Evolutionary conservation across 23 tunicate genomes (phyloP), one percentile per base, ranked within the genome.

Genomic region (Halocynthia roretzi): DNA sequence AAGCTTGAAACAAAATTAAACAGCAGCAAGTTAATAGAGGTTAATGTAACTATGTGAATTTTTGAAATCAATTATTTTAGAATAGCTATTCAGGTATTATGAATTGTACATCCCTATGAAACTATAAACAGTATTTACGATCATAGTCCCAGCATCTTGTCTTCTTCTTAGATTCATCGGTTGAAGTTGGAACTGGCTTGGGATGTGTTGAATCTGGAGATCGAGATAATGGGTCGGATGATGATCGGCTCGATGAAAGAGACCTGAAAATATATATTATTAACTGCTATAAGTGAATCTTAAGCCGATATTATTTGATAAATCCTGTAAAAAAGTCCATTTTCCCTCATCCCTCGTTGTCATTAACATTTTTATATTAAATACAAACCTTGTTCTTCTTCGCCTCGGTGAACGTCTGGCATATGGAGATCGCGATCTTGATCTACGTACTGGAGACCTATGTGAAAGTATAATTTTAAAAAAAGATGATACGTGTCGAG

Each of bases 141-240:
- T 91, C 84, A 78, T 75, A 91, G 52, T 91, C 97, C 87, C 87
- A 85, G 54, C 97, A 91, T 67, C 76, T 71, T 71, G 77, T 84
- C 76, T 85, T 85, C 72, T 71, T 76, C 81, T 66, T 74, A 31
- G 44, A 31, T 14, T 31, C 53, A 44, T 40, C 69, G 62, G 17
- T 63, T 8, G 10, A 23, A 10, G 23, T 68, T 11, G 50, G 8
- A 10, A 7, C 68, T 14, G 61, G 40, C 64, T 49, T 61, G 9
- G 64, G 78, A 74, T 53, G 62, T 15, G 78, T 15, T 52, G 78
- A 74, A 48, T 74, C 78, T 10, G 62, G 78, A 10, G 78, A 53
- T 53, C 61, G 40, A 10, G 81, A 77, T 60, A 60, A 15, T 60
- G 17, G 17, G 18, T 54, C 48, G 23, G 81, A 63, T 77, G 49